Base-by-base conservation (phyloP, 2,888 invertebrate species). In the Nomada flava region DNA sequence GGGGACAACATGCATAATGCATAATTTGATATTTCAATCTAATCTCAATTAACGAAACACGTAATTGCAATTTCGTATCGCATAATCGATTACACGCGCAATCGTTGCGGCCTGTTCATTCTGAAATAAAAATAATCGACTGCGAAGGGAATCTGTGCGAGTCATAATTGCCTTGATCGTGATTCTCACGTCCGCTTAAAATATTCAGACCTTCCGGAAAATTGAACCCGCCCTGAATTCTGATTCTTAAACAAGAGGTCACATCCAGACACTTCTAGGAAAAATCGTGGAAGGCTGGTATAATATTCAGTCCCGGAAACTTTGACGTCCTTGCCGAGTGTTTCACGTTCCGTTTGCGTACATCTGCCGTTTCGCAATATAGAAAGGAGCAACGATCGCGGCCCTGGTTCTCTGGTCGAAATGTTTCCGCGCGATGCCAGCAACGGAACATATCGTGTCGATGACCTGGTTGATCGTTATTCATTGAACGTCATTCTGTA, bases 191-290 rank as follows among this genome's bases (percentile, higher is more conserved):
- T 47, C 15, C 2, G 44, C 9, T 13, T 76, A 52, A 74, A 62
- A 62, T 67, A 68, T 64, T 79, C 72, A 42, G 72, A 18, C 42
- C 55, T 71, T 63, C 57, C 18, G 29, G 23, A 26, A 7, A 62
- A 26, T 36, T 44, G 13, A 10, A 80, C 53, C 20, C 1, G 62
- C 7, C 18, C 50, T 36, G 81, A 81, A 70, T 74, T 57, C 52
- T 62, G 69, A 81, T 82, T 69, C 42, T 69, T 70, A 29, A 50
- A 44, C 60, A 23, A 63, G 57, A 26, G 29, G 65, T 81, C 69
- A 52, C 42, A 50, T 74, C 44, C 53, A 65, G 36, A 36, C 36
- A 7, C 36, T 36, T 36, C 36, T 36, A 36, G 36, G 59, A 65
- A 81, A 53, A 26, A 62, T 50, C 9, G 9, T 47, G 15, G 60